Base-by-base conservation (phyloP, 2,113 vertebrate species). In the Odontophorus gujanensis region DNA sequence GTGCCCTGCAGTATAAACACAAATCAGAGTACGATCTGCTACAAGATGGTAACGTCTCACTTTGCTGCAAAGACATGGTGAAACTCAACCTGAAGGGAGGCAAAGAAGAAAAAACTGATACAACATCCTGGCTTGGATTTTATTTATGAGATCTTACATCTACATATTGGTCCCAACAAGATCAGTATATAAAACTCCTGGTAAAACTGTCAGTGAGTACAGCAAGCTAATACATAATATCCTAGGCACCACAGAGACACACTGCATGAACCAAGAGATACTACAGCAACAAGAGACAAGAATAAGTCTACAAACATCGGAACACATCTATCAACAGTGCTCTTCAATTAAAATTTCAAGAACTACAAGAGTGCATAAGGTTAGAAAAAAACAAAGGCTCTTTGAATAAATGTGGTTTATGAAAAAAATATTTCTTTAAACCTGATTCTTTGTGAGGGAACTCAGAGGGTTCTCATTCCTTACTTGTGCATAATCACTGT, bases 231-330 rank as follows among this genome's bases (percentile, higher is more conserved):
- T 21, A 26, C 1, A 16, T 0, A 22, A 30, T 22, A 12, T 12
- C 10, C 43, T 5, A 22, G 14, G 45, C 30, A 55, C 12, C 17
- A 48, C 9, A 30, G 38, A 61, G 32, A 24, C 14, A 36, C 18
- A 7, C 9, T 34, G 43, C n/a, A 30, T 1, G 3, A 38, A 28
- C 12, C n/a, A 51, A 38, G 0, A 48, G n/a, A 16, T 16, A n/a
- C 4, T 73, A 28, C 38, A 36, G 26, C 3, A 26, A 26, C 9
- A 43, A 53, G n/a, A 43, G 30, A 14, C 3, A 2, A 66, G 38
- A 50, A 42, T 14, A 82, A 2, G 3, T 28, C 74, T 68, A 15
- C 4, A 30, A 77, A 32, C 28, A 45, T 26, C 20, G 63, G 40
- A 61, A 69, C 4, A 32, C 21, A 65, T 11, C 62, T 40, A 63